Evolutionary conservation across 1,140 invertebrate genomes (phyloP).

Genomic region (Solenopsis fugax): DNA sequence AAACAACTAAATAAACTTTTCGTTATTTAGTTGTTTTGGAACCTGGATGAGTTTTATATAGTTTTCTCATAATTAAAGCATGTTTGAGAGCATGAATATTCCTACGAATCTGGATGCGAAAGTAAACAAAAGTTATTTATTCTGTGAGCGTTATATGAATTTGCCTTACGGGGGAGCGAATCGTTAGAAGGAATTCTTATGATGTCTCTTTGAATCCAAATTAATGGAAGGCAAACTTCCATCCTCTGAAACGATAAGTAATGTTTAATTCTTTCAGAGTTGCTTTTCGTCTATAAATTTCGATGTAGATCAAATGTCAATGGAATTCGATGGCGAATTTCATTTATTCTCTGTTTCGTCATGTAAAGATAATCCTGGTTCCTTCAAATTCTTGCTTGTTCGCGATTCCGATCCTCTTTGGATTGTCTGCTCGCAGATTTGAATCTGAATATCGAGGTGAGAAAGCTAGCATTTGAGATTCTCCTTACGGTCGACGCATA

Average conservation of each 20-base stretch:
- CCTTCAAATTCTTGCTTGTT: not conserved
- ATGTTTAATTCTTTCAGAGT: slow-evolving; percentile 36
- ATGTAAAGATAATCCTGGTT: slow-evolving; percentile 28
- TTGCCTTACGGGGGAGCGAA: not conserved
- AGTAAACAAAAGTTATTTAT: slow-evolving; percentile 33
- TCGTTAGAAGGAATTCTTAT: not conserved
- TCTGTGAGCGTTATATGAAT: not conserved
- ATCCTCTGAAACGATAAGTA: not conserved
- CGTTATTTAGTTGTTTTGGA: too few relatives aligned
- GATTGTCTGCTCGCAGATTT: slow-evolving; percentile 27
- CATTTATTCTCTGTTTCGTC: slow-evolving; percentile 24
- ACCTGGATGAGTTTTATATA: too few relatives aligned
- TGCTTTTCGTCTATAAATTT: not conserved
- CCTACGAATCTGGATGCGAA: not conserved
- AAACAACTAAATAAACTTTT: not conserved
- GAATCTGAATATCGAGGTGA: slow-evolving; percentile 45
- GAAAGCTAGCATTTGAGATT: slow-evolving; percentile 33
- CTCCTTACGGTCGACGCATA: slow-evolving; percentile 42
- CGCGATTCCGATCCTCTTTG: not conserved
- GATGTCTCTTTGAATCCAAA: slow-evolving; percentile 14
- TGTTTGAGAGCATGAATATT: not conserved
- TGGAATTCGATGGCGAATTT: not conserved
- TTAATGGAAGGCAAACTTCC: slow-evolving; percentile 33
- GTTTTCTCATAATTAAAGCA: not conserved
- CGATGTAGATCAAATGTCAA: slow-evolving; percentile 12